Base-by-base conservation (phyloP, 2,888 invertebrate species). In the Cepaea hortensis region DNA sequence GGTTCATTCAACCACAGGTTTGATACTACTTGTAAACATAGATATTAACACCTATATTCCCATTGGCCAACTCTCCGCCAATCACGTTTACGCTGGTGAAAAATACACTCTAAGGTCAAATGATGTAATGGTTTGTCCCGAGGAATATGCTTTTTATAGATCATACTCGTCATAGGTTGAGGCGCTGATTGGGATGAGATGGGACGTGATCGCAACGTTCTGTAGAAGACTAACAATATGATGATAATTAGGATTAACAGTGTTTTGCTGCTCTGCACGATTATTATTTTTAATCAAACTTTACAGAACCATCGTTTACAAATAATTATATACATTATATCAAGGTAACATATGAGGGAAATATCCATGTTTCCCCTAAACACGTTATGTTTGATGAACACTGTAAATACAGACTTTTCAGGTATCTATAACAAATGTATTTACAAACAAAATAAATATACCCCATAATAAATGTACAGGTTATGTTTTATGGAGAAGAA, bases 101-200 rank as follows among this genome's bases (percentile, higher is more conserved):
- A 77, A 62, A 79, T 5, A 79, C 1, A 48, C 6, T 23, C 13
- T 23, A 55, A 35, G 61, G 79, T 79, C 79, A 79, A 79, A 35
- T 79, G 79, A 79, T 79, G 79, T 79, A 61, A 79, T 79, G 79
- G 79, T 79, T 79, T 79, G 35, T 15, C 79, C 79, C 62, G n/a
- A 35, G 18, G 0, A 15, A 23, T 79, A 50, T 62, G 9, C 62
- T 9, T 62, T 79, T 79, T 79, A 7, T 15, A 15, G 15, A 1
- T n/a, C 13, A 15, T 23, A 62, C 13, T 20, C 4, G 35, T 62
- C 15, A 1, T n/a, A 9, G 3, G 46, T 62, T 62, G 79, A 46
- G 79, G 79, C 62, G 2, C 79, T 79, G 79, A 62, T 61, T 35
- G 55, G 79, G 79, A 7, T 15, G 11, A 6, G n/a, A n/a, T n/a